phyloP scores from a whole-genome alignment of 2,888 invertebrate genomes.

The Melikaiella ostensackeni region DNA sequence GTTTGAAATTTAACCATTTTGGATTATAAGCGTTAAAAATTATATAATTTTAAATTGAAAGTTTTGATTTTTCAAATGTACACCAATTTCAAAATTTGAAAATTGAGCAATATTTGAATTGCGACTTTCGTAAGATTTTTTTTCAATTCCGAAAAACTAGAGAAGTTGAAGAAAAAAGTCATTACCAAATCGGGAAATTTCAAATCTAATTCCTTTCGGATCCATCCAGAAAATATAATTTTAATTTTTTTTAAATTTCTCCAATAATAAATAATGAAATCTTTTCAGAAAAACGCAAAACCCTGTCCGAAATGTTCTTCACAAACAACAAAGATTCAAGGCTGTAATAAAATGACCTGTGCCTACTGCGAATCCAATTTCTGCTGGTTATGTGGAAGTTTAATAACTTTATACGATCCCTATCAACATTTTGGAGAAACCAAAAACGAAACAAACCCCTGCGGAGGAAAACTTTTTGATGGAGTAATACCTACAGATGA shows the following conservation, averaged over 20 bases:
- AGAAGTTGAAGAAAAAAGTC: no score
- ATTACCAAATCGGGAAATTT: no score
- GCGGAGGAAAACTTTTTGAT: conserved; percentile 60
- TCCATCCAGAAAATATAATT: no score
- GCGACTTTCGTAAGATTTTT: no score
- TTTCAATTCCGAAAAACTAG: no score
- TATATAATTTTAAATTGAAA: no score
- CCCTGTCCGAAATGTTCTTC: conserved; percentile 62
- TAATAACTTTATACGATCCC: conserved; percentile 52
- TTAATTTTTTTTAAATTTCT: neutral
- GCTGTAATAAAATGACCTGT: conserved; percentile 65
- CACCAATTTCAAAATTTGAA: no score
- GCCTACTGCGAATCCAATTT: conserved; percentile 55
- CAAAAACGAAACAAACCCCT: conserved; percentile 32
- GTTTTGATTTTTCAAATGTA: no score
- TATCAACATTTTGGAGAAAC: conserved; percentile 61
- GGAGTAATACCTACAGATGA: conserved; percentile 41
- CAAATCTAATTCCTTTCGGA: no score
- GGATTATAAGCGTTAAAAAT: no score
- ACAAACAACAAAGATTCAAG: conserved; percentile 55
- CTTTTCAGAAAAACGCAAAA: conserved; percentile 60
- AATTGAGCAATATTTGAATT: no score
- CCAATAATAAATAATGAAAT: conserved; percentile 12
- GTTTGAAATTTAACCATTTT: no score
- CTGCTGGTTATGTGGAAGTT: conserved; percentile 63